These are phyloP conservation scores for Esox masquinongy DNA, from an alignment of 2,797 vertebrate genomes.

Conservation along the genomic window DNA sequence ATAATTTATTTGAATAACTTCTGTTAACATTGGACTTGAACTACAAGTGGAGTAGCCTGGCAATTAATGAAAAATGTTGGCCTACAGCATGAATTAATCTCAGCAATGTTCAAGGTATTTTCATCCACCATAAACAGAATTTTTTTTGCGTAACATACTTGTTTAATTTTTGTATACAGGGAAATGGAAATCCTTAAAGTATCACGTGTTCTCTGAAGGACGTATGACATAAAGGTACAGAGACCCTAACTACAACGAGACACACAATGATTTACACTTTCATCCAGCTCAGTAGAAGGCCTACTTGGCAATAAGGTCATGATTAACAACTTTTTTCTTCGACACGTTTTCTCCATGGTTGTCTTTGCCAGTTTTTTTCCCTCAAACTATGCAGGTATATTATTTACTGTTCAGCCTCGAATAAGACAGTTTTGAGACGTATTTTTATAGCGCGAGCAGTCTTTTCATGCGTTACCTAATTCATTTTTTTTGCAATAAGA, in stretches of 20 bases:
- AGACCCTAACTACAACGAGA: not conserved
- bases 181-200: not conserved
- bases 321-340: not conserved
- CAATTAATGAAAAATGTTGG: constrained; percentile 19
- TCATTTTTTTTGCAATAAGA: not conserved
- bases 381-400: not conserved
- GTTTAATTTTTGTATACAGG: not conserved
- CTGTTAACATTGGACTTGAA: constrained; percentile 2
- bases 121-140: not conserved
- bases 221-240: not conserved
- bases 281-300: not conserved
- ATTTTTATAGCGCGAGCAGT: not conserved
- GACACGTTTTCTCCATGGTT: not conserved
- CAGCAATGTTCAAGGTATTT: not conserved
- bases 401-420: not conserved
- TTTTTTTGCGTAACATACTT: not conserved
- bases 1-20: constrained; percentile 32
- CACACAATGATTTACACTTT: not conserved
- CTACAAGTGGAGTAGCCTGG: not conserved
- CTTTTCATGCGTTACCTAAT: not conserved
- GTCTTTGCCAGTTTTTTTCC: not conserved
- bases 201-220: not conserved
- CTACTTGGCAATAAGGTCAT: not conserved
- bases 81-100: constrained; percentile 7
- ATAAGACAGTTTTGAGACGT: not conserved